phyloP scores from a whole-genome alignment of 2,113 vertebrate species.

The Rhinolophus sinicus region DNA sequence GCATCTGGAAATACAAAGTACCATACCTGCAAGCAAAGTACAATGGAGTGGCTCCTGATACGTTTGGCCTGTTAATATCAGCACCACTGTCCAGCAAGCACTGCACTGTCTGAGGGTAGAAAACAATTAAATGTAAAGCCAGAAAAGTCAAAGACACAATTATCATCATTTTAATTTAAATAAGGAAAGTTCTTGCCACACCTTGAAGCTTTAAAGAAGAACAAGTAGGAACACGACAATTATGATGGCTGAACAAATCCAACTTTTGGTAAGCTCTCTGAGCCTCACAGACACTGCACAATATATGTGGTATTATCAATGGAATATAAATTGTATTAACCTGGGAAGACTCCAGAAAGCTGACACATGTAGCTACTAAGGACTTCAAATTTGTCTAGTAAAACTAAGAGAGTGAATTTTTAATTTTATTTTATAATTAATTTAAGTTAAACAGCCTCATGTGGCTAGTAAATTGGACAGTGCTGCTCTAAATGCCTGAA shows the following conservation, averaged over 20 bases:
- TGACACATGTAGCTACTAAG: background rate
- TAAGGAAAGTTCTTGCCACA: background rate
- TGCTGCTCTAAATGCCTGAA: background rate
- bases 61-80: constrained; percentile 98
- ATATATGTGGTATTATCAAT: background rate
- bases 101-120: constrained; percentile 91
- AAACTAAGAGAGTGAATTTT: background rate
- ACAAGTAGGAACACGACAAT: background rate
- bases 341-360: background rate
- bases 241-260: background rate
- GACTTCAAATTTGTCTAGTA: background rate
- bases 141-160: constrained; percentile 37
- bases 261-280: background rate
- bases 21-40: constrained; percentile 98
- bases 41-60: constrained; percentile 96
- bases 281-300: background rate
- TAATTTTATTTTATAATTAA: constrained; percentile 1
- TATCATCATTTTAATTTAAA: constrained; percentile 26
- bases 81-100: constrained; percentile 98
- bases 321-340: background rate
- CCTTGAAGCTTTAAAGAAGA: constrained; percentile 12
- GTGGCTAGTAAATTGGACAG: background rate
- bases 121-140: constrained; percentile 51
- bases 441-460: background rate
- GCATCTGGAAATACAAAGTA: constrained; percentile 33